A percentile compares a stretch with the other conserved stretches of the same genome.
Evolutionary conservation across 2,113 vertebrate species (phyloP).

Genomic region (Gopherus flavomarginatus): DNA sequence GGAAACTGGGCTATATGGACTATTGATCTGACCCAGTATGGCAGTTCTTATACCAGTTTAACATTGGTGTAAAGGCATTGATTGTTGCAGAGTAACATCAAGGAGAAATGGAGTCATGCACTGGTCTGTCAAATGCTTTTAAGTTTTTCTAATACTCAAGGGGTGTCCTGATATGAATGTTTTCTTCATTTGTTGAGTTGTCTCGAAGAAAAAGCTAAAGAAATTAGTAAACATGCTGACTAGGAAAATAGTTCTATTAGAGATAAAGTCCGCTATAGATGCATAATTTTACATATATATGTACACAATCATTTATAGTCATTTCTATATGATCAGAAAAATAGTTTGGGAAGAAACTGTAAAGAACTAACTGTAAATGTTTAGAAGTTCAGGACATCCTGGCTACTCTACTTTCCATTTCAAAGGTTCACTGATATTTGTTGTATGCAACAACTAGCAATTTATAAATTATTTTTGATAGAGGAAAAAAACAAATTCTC

Average conservation of each 20-base stretch:
- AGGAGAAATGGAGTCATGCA: fast-evolving
- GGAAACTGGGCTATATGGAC: not conserved
- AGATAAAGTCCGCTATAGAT: not conserved
- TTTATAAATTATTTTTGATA: not conserved
- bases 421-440: not conserved
- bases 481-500: not conserved
- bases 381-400: not conserved
- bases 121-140: not conserved
- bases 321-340: not conserved
- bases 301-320: not conserved
- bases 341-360: not conserved
- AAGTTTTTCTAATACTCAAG: not conserved
- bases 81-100: not conserved
- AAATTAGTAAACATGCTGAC: not conserved
- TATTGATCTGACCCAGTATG: not conserved
- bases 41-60: not conserved
- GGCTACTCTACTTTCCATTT: not conserved
- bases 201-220: not conserved
- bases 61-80: not conserved
- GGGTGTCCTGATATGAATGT: not conserved
- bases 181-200: not conserved
- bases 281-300: not conserved
- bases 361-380: not conserved
- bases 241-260: not conserved
- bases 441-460: not conserved